Evolutionary conservation across 1,140 invertebrate genomes (phyloP), one percentile per base, ranked within the genome.

Genomic region (Sycophaga agraensis): DNA sequence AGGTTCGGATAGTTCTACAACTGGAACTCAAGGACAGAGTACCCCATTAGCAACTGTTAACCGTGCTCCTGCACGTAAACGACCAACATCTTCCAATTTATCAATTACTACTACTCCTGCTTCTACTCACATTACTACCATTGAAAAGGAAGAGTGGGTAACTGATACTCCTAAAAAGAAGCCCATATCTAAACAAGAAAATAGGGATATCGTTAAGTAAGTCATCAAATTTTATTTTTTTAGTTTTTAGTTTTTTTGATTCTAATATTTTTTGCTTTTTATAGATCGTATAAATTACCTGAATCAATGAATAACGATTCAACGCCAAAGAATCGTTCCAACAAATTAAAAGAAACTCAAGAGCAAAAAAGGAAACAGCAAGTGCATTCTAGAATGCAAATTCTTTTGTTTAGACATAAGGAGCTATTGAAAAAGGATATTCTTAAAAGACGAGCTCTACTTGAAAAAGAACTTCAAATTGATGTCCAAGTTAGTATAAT

Each of bases 401-500:
- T 87, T 68, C 77, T 86, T 40, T 78, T 95, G 17, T 90, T 88
- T 73, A 86, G 90, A 65, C 93, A 97, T 63, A 97, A 96, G 73
- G 94, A 97, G 75, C 79, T 91, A 63, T 84, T 98, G 17, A 97
- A 97, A 76, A 96, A 95, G 72, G 94, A 96, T 69, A 97, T 97
- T 58, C 84, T 95, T 35, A 92, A 93, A 68, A 96, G 96, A 75
- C 82, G 94, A 67, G 90, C 90, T 4, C 76, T 95, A 3, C 84
- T 97, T 43, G 94, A 98, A 77, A 94, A 95, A 69, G 93, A 95
- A 76, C 82, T 97, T 45, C 91, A 94, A 73, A 88, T 90, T 66
- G 91, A 96, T 72, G 96, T 97, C 75, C 89, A 92, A 85, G 90
- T 89, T 74, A 64, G 61, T 54, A 28, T 40, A 4, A 49, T 28